Base-by-base conservation (phyloP, 2,888 invertebrate species). In the Agriopis aurantiaria region DNA sequence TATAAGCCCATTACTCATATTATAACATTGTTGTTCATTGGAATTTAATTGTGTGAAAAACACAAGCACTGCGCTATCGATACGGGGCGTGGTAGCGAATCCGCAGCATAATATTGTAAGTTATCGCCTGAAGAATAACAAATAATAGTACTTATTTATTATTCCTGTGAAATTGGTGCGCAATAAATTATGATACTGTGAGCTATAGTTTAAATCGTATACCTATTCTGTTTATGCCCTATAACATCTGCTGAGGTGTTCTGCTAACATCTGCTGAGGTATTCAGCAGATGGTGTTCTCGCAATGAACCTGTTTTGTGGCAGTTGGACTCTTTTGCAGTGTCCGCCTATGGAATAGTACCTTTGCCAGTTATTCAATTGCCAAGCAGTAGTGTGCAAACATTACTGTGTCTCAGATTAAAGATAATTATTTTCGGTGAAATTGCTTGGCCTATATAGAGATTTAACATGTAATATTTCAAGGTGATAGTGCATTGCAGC, bases 21-120 rank as follows among this genome's bases (percentile, higher is more conserved):
- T 65, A 52, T 52, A 64, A 71, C 62, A 71, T 69, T 67, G 71
- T 73, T 66, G 72, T 74, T 74, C 69, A 75, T 75, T 73, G 75
- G 59, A 75, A 73, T 70, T 72, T 75, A 75, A 75, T 75, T 72
- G 75, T 75, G 75, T 72, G 75, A 75, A 74, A 72, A 74, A 71
- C 68, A 64, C 66, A 63, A 56, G 48, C 58, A 33, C 49, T 49
- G 63, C 68, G 60, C 43, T 69, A 69, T 69, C 59, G 64, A 43
- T 51, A 33, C 49, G 48, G 68, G 68, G 68, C 68, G 68, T 59
- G 64, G 68, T 60, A 14, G 64, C 64, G 33, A 62, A 62, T 58
- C 58, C 41, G 58, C 58, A 14, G 58, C 46, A 33, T 48, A 58
- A 46, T 58, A 46, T 58, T 46, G 8, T 58, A 61, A 67, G 12